Percentiles rank a stretch among this genome's conserved stretches.
These are phyloP conservation scores for Micrasema minimum DNA, from an alignment of 1,140 invertebrate species.

Conservation along the genomic window DNA sequence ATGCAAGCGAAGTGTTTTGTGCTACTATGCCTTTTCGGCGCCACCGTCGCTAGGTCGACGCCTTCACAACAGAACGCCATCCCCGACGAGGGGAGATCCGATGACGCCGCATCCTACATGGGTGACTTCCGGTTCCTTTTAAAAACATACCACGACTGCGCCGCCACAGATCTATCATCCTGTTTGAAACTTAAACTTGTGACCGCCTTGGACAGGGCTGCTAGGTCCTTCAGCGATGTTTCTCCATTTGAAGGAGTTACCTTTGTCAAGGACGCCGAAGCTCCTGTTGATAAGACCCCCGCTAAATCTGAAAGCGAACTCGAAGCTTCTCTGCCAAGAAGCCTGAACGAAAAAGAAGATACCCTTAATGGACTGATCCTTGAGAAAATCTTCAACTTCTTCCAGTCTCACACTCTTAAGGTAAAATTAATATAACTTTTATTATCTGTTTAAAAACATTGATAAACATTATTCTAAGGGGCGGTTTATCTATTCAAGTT, in stretches of 20 bases:
- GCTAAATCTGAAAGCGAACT: slow-evolving; percentile 66
- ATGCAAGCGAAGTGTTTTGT: slow-evolving; percentile 59
- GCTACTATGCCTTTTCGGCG: slow-evolving; percentile 60
- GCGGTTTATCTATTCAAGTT: too few relatives aligned
- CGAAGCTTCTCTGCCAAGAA: slow-evolving; percentile 75
- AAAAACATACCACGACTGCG: slow-evolving; percentile 78
- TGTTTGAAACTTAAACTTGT: slow-evolving; percentile 82
- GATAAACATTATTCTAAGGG: too few relatives aligned
- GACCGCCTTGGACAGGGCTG: slow-evolving; percentile 76
- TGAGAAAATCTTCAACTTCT: slow-evolving; percentile 77
- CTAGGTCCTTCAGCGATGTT: slow-evolving; percentile 71
- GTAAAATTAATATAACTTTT: slow-evolving; percentile 61
- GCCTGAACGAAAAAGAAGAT: slow-evolving; percentile 75
- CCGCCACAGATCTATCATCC: slow-evolving; percentile 73
- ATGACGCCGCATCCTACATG: slow-evolving; percentile 58
- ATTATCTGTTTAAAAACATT: too few relatives aligned
- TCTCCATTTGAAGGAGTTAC: slow-evolving; percentile 77
- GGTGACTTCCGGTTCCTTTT: slow-evolving; percentile 63
- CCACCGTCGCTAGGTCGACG: slow-evolving; percentile 59
- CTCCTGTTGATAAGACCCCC: slow-evolving; percentile 57
- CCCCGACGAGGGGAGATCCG: slow-evolving; percentile 59
- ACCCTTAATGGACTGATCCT: slow-evolving; percentile 79
- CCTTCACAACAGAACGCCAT: slow-evolving; percentile 60
- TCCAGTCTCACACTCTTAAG: slow-evolving; percentile 81
- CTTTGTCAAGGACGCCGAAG: slow-evolving; percentile 72